Evolutionary conservation across 2,888 invertebrate species (phyloP).

Genomic region (Asteroscopus sphinx): DNA sequence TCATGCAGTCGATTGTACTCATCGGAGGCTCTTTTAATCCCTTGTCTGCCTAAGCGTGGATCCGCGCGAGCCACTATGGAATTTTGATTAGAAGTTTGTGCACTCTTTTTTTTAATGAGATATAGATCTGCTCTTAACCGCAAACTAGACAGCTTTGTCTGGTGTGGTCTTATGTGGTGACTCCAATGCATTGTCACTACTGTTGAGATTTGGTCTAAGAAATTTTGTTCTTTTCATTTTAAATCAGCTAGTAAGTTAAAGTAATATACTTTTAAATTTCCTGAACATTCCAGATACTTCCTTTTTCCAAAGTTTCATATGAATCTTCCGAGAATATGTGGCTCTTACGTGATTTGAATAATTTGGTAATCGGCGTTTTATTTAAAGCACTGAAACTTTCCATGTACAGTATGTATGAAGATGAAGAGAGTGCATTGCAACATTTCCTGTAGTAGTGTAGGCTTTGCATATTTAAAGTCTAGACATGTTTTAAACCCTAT

Average conservation of each 20-base stretch:
- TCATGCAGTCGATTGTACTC: too few species aligned
- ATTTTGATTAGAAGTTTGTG: too few species aligned
- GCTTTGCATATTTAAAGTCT: too few species aligned
- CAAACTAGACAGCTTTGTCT: too few species aligned
- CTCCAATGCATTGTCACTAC: too few species aligned
- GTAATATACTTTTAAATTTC: slow-evolving; percentile 36
- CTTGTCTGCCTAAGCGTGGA: too few species aligned
- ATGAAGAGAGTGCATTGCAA: slow-evolving; percentile 10
- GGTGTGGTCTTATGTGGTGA: too few species aligned
- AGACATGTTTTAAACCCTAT: too few species aligned
- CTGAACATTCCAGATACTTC: slow-evolving; percentile 28
- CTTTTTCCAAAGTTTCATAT: slow-evolving; percentile 33
- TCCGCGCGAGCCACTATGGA: too few species aligned
- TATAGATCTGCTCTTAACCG: too few species aligned
- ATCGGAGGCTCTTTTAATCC: too few species aligned
- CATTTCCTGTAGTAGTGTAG: neutral
- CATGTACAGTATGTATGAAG: slow-evolving; percentile 26
- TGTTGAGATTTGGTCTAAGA: neutral
- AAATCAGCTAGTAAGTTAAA: slow-evolving; percentile 10
- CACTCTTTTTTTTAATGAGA: too few species aligned
- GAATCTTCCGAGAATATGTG: slow-evolving; percentile 42
- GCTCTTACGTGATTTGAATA: slow-evolving; percentile 46
- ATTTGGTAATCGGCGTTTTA: slow-evolving; percentile 45
- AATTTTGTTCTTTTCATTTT: neutral
- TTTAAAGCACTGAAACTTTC: slow-evolving; percentile 38